Conservation (phyloP, 2,113 vertebrate species). For the Megaceryle maxima region DNA sequence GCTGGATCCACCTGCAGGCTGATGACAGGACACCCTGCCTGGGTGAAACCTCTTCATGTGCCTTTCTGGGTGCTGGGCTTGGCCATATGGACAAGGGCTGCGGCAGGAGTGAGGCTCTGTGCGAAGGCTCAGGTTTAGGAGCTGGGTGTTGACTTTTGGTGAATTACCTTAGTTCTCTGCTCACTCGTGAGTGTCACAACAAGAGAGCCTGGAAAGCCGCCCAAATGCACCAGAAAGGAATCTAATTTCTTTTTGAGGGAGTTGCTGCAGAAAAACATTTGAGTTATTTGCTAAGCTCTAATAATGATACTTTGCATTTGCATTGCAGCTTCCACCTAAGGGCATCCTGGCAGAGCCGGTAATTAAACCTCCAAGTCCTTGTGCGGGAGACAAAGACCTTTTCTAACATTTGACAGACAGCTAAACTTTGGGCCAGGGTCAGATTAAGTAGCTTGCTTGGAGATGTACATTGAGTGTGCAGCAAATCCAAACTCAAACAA, state of each 20-base stretch:
- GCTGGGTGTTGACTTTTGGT: conserved; percentile 43
- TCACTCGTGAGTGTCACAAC: conserved; percentile 35
- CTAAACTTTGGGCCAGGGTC: conserved; percentile 69
- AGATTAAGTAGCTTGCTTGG: conserved; percentile 57
- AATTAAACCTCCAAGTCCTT: conserved; percentile 63
- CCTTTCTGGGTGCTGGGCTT: accelerated
- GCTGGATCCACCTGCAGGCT: background rate
- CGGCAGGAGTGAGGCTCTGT: accelerated
- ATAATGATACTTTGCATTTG: conserved; percentile 67
- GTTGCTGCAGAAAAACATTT: conserved; percentile 67
- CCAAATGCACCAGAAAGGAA: conserved; percentile 54
- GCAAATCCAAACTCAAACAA: conserved; percentile 67
- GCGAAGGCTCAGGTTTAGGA: background rate
- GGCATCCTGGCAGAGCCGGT: conserved; percentile 57
- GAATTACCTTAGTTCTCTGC: conserved; percentile 29
- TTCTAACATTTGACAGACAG: conserved; percentile 69
- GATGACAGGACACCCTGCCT: background rate
- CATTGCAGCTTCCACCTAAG: conserved; percentile 69
- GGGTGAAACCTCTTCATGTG: background rate
- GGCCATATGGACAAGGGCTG: accelerated
- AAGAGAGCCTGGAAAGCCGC: conserved; percentile 37
- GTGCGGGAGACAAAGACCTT: conserved; percentile 57
- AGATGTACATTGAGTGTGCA: conserved; percentile 60
- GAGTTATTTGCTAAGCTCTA: conserved; percentile 67
- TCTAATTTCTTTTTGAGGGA: conserved; percentile 58